Evolutionary conservation across 92 coral and sea anemone genomes (phyloP).

Genomic region (Epizoanthus ramosus): DNA sequence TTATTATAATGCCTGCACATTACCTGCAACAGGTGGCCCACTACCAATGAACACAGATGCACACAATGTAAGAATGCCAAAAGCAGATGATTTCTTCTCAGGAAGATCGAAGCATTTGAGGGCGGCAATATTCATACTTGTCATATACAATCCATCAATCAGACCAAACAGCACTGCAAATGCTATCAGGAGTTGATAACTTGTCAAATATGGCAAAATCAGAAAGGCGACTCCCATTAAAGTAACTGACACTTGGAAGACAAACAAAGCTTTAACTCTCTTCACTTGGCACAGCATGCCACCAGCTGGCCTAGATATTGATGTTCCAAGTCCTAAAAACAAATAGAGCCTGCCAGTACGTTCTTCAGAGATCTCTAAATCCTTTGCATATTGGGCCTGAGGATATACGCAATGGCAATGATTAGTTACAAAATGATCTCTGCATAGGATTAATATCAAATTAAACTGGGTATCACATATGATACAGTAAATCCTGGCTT

Average conservation of each 20-base stretch:
- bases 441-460: too few species aligned
- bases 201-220: slow-evolving; percentile 2
- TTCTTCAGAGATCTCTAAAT: slow-evolving; percentile 10
- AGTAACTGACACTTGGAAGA: slow-evolving; percentile 23
- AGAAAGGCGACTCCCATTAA: background rate
- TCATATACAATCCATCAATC: slow-evolving; percentile 14
- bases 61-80: slow-evolving; percentile 12
- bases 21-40: slow-evolving; percentile 37
- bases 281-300: slow-evolving; percentile 35
- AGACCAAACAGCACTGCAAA: slow-evolving; percentile 19
- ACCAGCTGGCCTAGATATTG: slow-evolving; percentile 29
- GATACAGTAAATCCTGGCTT: too few species aligned
- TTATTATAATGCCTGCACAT: background rate
- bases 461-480: too few species aligned
- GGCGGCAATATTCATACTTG: background rate
- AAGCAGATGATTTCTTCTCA: slow-evolving; percentile 7
- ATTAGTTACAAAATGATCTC: too few species aligned
- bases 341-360: slow-evolving; percentile 16
- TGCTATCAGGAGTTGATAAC: background rate
- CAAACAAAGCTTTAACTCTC: slow-evolving; percentile 12
- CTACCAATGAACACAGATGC: background rate
- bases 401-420: background rate
- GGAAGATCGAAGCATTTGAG: slow-evolving; percentile 21
- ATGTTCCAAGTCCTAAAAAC: slow-evolving; percentile 22
- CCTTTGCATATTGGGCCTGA: slow-evolving; percentile 28